Evolutionary conservation across 2,113 vertebrate genomes (phyloP).

Genomic region (zebrafish (Danio rerio)): DNA sequence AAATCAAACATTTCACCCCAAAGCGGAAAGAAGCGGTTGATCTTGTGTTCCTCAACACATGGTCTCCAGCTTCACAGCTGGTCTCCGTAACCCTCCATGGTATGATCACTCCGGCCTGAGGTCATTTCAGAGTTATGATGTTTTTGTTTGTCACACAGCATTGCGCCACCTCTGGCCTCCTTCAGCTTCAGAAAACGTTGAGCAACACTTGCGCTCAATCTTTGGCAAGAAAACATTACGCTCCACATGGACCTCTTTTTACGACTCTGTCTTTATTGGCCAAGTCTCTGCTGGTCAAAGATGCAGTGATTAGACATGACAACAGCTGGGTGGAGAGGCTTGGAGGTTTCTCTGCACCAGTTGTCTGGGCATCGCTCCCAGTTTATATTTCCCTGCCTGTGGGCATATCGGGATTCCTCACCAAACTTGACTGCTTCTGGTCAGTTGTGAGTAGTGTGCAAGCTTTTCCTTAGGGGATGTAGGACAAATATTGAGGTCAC

Average conservation of each 20-base stretch:
- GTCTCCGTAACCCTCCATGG: neutral
- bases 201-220: slow-evolving; percentile 1
- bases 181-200: slow-evolving; percentile 13
- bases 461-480: neutral
- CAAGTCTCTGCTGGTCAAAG: slow-evolving; percentile 1
- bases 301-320: neutral
- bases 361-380: slow-evolving; percentile 14
- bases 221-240: neutral
- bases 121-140: slow-evolving; percentile 37
- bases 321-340: neutral
- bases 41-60: slow-evolving; percentile 7
- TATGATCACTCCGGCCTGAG: slow-evolving; percentile 21
- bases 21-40: slow-evolving; percentile 4
- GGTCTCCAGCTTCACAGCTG: slow-evolving; percentile 35
- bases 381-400: neutral
- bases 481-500: neutral
- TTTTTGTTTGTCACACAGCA: slow-evolving; percentile 42
- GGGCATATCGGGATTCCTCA: slow-evolving; percentile 22
- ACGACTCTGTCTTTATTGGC: neutral
- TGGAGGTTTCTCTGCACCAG: neutral
- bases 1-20: neutral
- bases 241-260: neutral
- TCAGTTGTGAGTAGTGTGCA: neutral
- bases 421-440: neutral
- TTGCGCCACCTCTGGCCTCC: slow-evolving; percentile 18